Percentiles rank a stretch among this genome's conserved stretches.
Evolutionary conservation across 1,140 invertebrate genomes (phyloP).

Genomic region (Drosophila grimshawi): DNA sequence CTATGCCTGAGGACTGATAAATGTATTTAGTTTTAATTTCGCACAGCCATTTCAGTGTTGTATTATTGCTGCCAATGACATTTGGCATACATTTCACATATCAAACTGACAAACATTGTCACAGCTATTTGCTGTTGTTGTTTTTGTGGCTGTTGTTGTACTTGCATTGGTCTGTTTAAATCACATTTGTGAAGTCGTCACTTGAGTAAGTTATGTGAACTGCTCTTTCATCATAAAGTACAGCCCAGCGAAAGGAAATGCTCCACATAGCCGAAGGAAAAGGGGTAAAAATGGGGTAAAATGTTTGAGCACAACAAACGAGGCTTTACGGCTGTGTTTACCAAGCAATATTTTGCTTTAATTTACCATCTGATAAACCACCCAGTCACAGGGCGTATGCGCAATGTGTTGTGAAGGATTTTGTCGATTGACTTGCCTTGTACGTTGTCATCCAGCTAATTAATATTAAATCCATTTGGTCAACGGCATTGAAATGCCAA

Average conservation of each 20-base stretch:
- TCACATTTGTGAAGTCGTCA: constrained; percentile 57
- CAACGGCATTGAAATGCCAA: constrained; percentile 70
- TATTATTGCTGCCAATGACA: constrained; percentile 4
- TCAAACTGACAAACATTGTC: background rate
- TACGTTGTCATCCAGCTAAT: constrained; percentile 67
- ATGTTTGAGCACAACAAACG: constrained; percentile 22
- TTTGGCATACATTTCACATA: constrained; percentile 3
- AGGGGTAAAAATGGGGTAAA: constrained; percentile 1
- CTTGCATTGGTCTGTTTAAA: constrained; percentile 2
- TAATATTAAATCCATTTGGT: constrained; percentile 78
- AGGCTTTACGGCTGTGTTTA: constrained; percentile 4
- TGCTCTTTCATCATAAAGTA: constrained; percentile 53
- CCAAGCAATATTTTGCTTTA: constrained; percentile 41
- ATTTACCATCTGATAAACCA: constrained; percentile 23
- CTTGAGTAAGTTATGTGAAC: constrained; percentile 81
- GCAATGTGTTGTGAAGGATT: constrained; percentile 30
- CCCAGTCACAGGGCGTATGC: constrained; percentile 31
- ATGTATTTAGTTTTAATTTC: background rate
- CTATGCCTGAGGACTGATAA: background rate
- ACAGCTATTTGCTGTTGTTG: background rate
- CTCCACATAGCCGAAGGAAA: constrained; percentile 23
- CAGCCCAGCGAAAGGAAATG: constrained; percentile 55
- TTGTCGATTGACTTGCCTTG: constrained; percentile 20
- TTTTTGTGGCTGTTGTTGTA: no score
- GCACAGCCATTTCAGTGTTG: background rate